Evolutionary conservation across 2,797 vertebrate species (phyloP), one percentile per base, ranked within the genome.

Genomic region (Coccyzus lansbergi): DNA sequence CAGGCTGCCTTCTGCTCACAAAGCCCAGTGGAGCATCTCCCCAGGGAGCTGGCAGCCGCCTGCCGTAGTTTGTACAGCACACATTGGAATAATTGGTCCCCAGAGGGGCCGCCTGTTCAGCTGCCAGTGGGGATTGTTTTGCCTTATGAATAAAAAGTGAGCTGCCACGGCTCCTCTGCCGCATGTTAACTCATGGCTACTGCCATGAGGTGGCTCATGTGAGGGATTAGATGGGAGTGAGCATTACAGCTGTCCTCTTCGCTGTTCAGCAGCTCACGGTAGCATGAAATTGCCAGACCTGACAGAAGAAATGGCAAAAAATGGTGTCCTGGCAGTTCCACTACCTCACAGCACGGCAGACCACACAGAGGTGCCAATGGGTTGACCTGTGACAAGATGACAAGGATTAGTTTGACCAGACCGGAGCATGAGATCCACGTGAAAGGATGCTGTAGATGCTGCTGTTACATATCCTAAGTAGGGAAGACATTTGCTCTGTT

Each of bases 81-180:
- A 81, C 69, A 91, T 94, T 59, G 68, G 90, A 77, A 51, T 98
- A 98, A 98, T 98, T 98, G 98, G 97, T 98, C 98, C 97, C 97
- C 8, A 2, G 97, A 91, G 97, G 94, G 69, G 40, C 86, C 71
- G 88, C 95, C 52, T 96, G 64, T 86, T 95, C 96, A 74, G 96
- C 97, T 98, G 98, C 97, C 97, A 96, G 90, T 82, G 94, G 97
- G 94, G 92, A 95, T 93, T 88, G 77, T 81, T 96, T 65, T 93
- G 97, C 87, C 70, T 84, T 1, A n/a, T 36, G 97, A 88, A 94
- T 95, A 65, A 96, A 96, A 97, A 95, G 59, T 53, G 44, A 86
- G 90, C 94, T 97, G 95, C 96, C 90, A 59, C 7, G 31, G 90
- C 92, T 97, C 88, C 92, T 94, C 86, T 33, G 53, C 56, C n/a